Percentiles rank a stretch among this genome's conserved stretches.
Evolutionary conservation across 2,113 vertebrate species (phyloP).

Genomic region (Nanorana parkeri): DNA sequence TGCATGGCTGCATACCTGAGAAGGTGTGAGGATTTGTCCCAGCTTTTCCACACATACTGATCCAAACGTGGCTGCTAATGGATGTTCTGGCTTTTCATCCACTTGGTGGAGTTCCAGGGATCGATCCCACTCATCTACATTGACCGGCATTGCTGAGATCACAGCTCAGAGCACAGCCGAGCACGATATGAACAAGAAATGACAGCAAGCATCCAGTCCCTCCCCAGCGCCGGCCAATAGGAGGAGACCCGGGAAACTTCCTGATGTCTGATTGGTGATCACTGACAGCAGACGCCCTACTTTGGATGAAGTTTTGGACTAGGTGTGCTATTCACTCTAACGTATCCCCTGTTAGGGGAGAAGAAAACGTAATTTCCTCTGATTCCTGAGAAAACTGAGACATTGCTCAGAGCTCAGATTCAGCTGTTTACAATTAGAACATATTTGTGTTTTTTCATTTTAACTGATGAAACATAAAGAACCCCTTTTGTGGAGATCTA

Average conservation of each 20-base stretch:
- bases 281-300: neutral
- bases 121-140: slow-evolving; percentile 85
- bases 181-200: neutral
- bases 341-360: neutral
- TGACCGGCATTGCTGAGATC: neutral
- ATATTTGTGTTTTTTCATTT: too few relatives aligned
- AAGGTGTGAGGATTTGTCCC: slow-evolving; percentile 91
- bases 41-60: slow-evolving; percentile 82
- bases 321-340: neutral
- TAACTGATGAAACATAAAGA: too few relatives aligned
- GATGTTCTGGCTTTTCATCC: slow-evolving; percentile 79
- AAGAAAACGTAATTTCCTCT: too few relatives aligned
- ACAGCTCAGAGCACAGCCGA: neutral
- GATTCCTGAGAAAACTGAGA: too few relatives aligned
- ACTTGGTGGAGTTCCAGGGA: slow-evolving; percentile 83
- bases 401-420: too few relatives aligned
- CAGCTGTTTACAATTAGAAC: too few relatives aligned
- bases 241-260: too few relatives aligned
- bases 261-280: neutral
- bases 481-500: too few relatives aligned
- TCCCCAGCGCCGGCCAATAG: neutral
- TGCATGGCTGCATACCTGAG: slow-evolving; percentile 78
- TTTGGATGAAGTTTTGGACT: neutral
- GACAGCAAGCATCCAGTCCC: neutral
- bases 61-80: slow-evolving; percentile 78